phyloP scores from a whole-genome alignment of 2,888 invertebrate species.

The Mylabris sibirica region DNA sequence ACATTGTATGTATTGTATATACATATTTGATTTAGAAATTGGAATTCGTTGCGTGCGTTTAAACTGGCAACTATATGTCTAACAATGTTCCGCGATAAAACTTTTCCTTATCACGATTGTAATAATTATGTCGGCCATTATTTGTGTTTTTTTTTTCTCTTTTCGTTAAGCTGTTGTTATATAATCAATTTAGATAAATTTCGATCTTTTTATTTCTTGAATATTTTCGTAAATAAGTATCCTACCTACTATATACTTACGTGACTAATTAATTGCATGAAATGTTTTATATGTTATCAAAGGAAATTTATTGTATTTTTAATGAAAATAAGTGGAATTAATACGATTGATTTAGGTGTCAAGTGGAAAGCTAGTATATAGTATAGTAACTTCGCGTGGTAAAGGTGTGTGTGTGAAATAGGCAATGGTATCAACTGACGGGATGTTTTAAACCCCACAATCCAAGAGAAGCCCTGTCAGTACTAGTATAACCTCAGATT shows the following conservation, averaged over 20 bases:
- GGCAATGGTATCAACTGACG: conserved; percentile 43
- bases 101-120: conserved; percentile 31
- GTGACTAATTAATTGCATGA: too few species aligned
- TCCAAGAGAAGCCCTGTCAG: conserved; percentile 42
- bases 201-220: neutral
- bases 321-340: conserved; percentile 7
- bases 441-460: conserved; percentile 46
- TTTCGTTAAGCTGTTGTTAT: conserved; percentile 19
- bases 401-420: conserved; percentile 40
- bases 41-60: conserved; percentile 25
- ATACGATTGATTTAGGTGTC: conserved; percentile 33
- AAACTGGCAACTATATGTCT: conserved; percentile 30
- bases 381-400: conserved; percentile 27
- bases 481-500: conserved; percentile 41
- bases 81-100: conserved; percentile 34
- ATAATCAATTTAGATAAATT: conserved; percentile 24
- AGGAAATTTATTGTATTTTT: neutral
- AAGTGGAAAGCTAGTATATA: conserved; percentile 23
- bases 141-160: conserved; percentile 25
- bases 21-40: neutral
- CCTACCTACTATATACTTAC: too few species aligned
- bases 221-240: neutral
- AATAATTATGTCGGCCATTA: conserved; percentile 32
- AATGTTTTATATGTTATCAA: too few species aligned
- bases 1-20: neutral